phyloP scores from a whole-genome alignment of 2,113 vertebrate genomes.

The Tetrao urogallus region DNA sequence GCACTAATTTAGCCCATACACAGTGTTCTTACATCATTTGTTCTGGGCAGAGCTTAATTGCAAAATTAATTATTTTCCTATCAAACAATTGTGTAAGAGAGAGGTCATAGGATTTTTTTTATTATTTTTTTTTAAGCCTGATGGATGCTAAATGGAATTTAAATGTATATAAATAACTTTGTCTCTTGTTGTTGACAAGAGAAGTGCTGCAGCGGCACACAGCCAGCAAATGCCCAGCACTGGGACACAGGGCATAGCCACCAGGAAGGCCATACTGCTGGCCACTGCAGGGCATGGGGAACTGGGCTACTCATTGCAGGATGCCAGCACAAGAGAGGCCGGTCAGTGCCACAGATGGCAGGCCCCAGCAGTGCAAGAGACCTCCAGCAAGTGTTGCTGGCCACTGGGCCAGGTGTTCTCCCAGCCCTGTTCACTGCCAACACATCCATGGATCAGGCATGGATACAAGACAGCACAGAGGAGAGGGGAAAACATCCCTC shows the following conservation, averaged over 20 bases:
- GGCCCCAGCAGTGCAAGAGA: accelerated
- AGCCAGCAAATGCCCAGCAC: accelerated
- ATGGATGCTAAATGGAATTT: background rate
- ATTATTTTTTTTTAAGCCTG: background rate
- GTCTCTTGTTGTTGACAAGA: background rate
- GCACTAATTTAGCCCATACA: slow-evolving; percentile 12
- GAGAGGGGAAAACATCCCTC: background rate
- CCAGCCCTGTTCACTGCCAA: background rate
- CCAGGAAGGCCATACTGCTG: background rate
- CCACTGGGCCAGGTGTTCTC: background rate
- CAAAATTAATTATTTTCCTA: slow-evolving; percentile 47
- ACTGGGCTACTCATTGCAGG: accelerated
- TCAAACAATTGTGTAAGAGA: background rate
- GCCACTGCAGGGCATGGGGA: accelerated
- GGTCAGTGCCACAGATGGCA: accelerated
- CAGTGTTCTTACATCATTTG: background rate
- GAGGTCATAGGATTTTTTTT: background rate
- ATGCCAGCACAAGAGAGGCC: background rate
- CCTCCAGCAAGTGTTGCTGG: accelerated
- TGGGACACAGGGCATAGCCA: background rate
- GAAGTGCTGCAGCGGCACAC: accelerated
- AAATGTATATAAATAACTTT: background rate
- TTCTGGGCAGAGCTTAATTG: slow-evolving; percentile 1
- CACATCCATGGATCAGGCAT: accelerated
- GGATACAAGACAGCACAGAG: accelerated